phyloP scores from a whole-genome alignment of 2,888 invertebrate genomes.

The Noctua comes region DNA sequence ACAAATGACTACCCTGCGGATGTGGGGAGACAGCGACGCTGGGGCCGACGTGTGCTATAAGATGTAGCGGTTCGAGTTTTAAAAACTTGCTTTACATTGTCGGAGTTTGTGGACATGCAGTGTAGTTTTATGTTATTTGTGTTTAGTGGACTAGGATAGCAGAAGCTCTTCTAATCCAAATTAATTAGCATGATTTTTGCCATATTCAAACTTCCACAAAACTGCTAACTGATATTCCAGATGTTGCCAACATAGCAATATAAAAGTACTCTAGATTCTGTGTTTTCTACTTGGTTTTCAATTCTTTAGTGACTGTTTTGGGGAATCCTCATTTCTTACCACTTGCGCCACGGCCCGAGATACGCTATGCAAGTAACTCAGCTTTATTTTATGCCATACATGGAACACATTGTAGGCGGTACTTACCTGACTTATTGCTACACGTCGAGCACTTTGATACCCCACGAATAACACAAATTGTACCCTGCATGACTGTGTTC shows the following conservation, averaged over 20 bases:
- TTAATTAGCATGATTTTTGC: not conserved
- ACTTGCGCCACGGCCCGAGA: conserved; percentile 39
- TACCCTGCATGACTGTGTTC: conserved; percentile 43
- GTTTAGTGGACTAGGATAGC: not conserved
- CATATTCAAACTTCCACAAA: not conserved
- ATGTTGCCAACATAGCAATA: not conserved
- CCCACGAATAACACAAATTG: conserved; percentile 58
- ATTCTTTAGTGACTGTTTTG: not conserved
- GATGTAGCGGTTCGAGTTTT: conserved; percentile 45
- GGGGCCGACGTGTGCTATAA: conserved; percentile 33
- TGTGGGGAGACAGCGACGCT: conserved; percentile 57
- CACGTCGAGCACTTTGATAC: conserved; percentile 55
- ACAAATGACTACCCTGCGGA: conserved; percentile 73
- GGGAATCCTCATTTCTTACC: not conserved
- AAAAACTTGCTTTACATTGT: not conserved
- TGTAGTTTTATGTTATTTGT: not conserved
- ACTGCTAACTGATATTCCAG: not conserved
- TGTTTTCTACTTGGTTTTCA: not conserved
- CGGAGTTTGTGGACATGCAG: too few species aligned
- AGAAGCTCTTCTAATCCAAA: not conserved
- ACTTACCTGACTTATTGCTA: conserved; percentile 73
- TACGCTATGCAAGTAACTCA: conserved; percentile 57
- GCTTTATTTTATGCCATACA: conserved; percentile 71
- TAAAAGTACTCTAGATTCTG: not conserved
- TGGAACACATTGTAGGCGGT: conserved; percentile 74